Base-by-base conservation (phyloP, 2,113 vertebrate genomes). In the Muntiacus muntjak region DNA sequence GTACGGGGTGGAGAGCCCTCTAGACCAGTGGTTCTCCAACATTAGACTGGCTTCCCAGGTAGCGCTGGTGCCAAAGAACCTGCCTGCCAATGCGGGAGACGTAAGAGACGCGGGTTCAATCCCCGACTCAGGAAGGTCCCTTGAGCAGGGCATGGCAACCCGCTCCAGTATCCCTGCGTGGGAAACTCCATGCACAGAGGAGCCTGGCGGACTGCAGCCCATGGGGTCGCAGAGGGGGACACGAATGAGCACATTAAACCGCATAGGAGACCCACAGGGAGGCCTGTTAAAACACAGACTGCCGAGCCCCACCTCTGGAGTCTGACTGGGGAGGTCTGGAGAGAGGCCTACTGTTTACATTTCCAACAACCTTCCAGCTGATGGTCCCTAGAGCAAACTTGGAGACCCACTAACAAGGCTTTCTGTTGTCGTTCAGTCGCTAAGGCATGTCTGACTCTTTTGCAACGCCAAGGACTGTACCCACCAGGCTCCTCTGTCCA, bases 161-260 rank as follows among this genome's bases (percentile, higher is more conserved):
- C 3, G 0, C 36, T 43, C 71, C 71, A 43, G 12, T 43, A 15
- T 43, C 25, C 40, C 13, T 76, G 40, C 40, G 40, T 43, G 71
- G 40, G 12, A 43, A 76, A 43, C 14, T 14, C 36, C 36, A 43
- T 25, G 71, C 25, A 43, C 40, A 76, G 71, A 76, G 71, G 23
- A 43, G 23, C 12, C 40, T 26, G 40, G 71, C 36, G 3, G 36
- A 14, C 71, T 76, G 25, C 36, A 26, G 71, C 40, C 71, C 36
- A 14, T 26, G 23, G 36, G 25, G 12, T 43, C 23, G 0, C 7
- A 14, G 23, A 14, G 1, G 2, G 1, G 45, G 25, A 5, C 45
- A 11, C 45, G 9, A 47, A n/a, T 55, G 40, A 71, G 67, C 67
- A 74, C 67, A 74, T 13, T 40, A 6, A 74, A 40, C n/a, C 0